Evolutionary conservation across 2,888 invertebrate species (phyloP), one percentile per base, ranked within the genome.

Genomic region (Desoria tigrina): DNA sequence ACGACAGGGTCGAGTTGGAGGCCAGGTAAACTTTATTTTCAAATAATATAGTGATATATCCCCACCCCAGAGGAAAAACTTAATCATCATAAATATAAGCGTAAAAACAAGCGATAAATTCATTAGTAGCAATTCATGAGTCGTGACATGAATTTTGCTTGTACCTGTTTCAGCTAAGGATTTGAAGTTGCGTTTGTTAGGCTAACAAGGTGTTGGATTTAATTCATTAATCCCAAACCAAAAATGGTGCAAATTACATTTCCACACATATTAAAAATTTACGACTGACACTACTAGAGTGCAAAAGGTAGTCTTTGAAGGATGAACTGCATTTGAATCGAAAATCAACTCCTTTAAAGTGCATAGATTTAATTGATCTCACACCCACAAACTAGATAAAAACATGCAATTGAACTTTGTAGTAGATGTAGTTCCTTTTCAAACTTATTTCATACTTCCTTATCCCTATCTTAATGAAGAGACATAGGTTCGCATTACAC

Each of bases 1-100:
- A 21, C 66, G 78, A 27, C 66, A 78, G 53, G 83, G 83, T 1
- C 77, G 76, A 66, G 78, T 83, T 1, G 82, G 81, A 4, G 83
- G 81, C 4, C 82, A 82, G 77, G 79, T 79, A 58, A 45, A 6
- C 6, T 45, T 32, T 32, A 32, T 7, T n/a, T n/a, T n/a, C 4
- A 32, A 51, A 54, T 32, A n/a, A 32, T 50, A 2, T n/a, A 23
- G 3, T 32, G 6, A 11, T 32, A 32, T 32, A 7, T 7, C 6
- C 32, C 32, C 11, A 32, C 6, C 32, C 32, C 32, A 32, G 32
- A 32, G 32, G 6, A 32, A 11, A 32, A 11, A 32, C 32, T 11
- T 11, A 32, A 32, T 32, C 6, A 32, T 32, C 4, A 32, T 11
- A 32, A 7, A 32, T 32, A 11, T 4, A 32, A 32, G 11, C 11